These are phyloP conservation scores for Meriones unguiculatus DNA, from an alignment of 2,113 vertebrate genomes.

Conservation along the genomic window DNA sequence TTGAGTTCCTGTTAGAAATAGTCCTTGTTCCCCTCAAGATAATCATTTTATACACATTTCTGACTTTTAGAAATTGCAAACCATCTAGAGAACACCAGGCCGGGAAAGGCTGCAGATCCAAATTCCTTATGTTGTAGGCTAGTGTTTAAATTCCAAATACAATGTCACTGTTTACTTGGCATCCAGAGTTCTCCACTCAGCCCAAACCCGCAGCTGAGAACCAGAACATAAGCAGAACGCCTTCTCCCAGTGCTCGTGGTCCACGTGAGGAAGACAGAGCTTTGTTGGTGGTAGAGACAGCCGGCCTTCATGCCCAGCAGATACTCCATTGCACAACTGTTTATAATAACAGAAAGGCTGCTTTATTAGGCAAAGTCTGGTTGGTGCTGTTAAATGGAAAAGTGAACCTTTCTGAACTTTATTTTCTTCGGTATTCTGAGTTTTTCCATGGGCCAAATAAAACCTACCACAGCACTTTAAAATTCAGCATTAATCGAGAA, in stretches of 20 bases:
- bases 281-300: conserved; percentile 8
- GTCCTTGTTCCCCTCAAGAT: too few species aligned
- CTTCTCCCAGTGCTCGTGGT: background rate
- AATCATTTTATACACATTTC: background rate
- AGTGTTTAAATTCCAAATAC: conserved; percentile 60
- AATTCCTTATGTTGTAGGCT: conserved; percentile 14
- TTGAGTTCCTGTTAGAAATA: too few species aligned
- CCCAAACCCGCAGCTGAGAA: background rate
- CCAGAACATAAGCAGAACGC: conserved; percentile 28
- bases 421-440: background rate
- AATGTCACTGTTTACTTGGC: conserved; percentile 30
- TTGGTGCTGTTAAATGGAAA: background rate
- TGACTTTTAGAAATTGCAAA: conserved; percentile 23
- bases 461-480: background rate
- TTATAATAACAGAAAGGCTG: conserved; percentile 17
- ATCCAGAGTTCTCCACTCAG: background rate
- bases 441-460: conserved; percentile 42
- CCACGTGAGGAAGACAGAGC: background rate
- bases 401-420: background rate
- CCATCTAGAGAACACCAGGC: background rate
- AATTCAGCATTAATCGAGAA: background rate
- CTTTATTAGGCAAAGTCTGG: background rate
- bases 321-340: background rate
- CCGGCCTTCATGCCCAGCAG: conserved; percentile 14
- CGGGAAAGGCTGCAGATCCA: background rate